These are phyloP conservation scores for Drosophila orena DNA, from an alignment of 1,140 invertebrate genomes.

Conservation along the genomic window DNA sequence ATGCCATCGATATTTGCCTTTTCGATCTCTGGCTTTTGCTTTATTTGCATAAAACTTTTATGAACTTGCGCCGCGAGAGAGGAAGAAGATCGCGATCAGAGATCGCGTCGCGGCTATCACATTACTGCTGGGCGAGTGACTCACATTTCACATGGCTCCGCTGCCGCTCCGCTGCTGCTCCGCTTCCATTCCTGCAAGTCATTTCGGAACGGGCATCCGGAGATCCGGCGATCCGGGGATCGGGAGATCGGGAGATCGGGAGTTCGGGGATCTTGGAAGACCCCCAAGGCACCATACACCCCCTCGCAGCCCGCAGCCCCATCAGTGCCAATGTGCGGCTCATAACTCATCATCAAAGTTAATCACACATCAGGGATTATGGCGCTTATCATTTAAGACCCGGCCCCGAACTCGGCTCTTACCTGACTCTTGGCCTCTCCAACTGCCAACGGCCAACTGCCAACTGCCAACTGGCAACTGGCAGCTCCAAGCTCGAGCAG, in stretches of 20 bases:
- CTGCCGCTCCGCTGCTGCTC: slow-evolving; percentile 1
- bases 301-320: slow-evolving; percentile 18
- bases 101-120: slow-evolving; percentile 68
- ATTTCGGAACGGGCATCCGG: slow-evolving; percentile 10
- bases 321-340: slow-evolving; percentile 82
- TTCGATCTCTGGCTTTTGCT: slow-evolving; percentile 38
- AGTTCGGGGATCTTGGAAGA: slow-evolving; percentile 1
- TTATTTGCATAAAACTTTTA: slow-evolving; percentile 81
- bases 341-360: slow-evolving; percentile 84
- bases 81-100: slow-evolving; percentile 50
- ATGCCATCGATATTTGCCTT: slow-evolving; percentile 41
- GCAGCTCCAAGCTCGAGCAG: no score
- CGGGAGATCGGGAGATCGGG: no score
- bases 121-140: slow-evolving; percentile 69
- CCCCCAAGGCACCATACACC: not conserved
- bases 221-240: no score
- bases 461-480: no score
- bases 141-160: slow-evolving; percentile 75
- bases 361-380: slow-evolving; percentile 84
- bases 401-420: slow-evolving; percentile 20
- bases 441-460: no score
- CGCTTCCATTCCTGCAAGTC: slow-evolving; percentile 69
- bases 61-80: slow-evolving; percentile 60
- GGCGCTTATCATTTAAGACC: slow-evolving; percentile 82
- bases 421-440: slow-evolving; percentile 24